Conservation (phyloP, 2,888 invertebrate species). For the Drosophila affinis region DNA sequence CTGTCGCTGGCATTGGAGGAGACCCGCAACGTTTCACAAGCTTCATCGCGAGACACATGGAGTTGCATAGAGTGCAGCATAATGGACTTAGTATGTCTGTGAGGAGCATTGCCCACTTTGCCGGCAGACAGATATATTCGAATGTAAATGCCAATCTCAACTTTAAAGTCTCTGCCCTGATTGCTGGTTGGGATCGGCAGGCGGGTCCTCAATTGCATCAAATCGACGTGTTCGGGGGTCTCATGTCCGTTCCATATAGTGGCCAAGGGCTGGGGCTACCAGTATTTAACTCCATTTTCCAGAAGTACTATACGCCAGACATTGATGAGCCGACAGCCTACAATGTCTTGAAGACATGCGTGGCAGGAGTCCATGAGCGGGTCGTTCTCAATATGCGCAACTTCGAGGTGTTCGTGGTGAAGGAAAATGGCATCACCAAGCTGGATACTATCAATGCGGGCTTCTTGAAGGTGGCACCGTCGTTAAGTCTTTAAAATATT, state of each 20-base stretch:
- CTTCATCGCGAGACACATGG: conserved; percentile 96
- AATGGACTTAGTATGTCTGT: conserved; percentile 92
- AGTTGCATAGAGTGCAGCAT: conserved; percentile 97
- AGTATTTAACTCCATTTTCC: conserved; percentile 94
- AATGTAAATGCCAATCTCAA: not conserved
- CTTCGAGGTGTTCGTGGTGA: conserved; percentile 93
- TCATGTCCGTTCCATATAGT: conserved; percentile 92
- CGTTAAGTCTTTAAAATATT: not conserved
- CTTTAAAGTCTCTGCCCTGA: not conserved
- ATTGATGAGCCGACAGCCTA: conserved; percentile 91
- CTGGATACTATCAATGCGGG: conserved; percentile 86
- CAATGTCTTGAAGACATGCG: conserved; percentile 91
- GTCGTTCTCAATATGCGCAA: conserved; percentile 94
- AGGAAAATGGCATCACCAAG: conserved; percentile 91
- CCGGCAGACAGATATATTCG: not conserved
- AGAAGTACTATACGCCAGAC: conserved; percentile 91
- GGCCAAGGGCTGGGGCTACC: conserved; percentile 96
- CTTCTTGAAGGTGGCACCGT: not conserved
- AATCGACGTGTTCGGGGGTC: conserved; percentile 94
- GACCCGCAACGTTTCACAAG: conserved; percentile 97
- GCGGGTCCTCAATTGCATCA: conserved; percentile 62
- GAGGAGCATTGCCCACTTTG: conserved; percentile 91
- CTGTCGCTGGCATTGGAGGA: conserved; percentile 94
- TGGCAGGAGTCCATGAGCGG: conserved; percentile 93
- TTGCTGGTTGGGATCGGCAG: not conserved